Conservation (phyloP, 1,140 invertebrate species). For the Drosophila mayri region DNA sequence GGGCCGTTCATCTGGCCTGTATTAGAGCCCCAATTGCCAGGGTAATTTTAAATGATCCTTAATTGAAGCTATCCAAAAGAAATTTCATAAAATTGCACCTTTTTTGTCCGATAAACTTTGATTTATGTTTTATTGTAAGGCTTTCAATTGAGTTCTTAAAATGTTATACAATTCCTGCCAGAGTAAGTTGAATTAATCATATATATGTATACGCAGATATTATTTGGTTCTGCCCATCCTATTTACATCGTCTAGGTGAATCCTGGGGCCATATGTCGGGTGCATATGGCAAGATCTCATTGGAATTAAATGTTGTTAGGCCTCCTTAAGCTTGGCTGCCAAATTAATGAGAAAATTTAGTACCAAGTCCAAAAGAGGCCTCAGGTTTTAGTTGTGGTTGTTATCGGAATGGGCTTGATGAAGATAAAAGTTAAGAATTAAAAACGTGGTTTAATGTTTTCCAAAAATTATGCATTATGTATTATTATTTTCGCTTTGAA, state of each 20-base stretch:
- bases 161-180: slow-evolving; percentile 42
- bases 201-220: slow-evolving; percentile 29
- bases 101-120: slow-evolving; percentile 36
- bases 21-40: slow-evolving; percentile 39
- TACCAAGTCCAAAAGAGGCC: slow-evolving; percentile 31
- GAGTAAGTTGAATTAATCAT: slow-evolving; percentile 50
- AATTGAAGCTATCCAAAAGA: not conserved
- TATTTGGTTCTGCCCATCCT: slow-evolving; percentile 66
- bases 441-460: slow-evolving; percentile 60
- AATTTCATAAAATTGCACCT: not conserved
- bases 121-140: slow-evolving; percentile 46
- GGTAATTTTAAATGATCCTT: slow-evolving; percentile 23
- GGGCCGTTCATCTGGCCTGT: slow-evolving; percentile 50
- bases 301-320: not conserved
- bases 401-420: slow-evolving; percentile 33
- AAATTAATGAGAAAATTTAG: slow-evolving; percentile 27
- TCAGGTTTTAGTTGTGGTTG: slow-evolving; percentile 32
- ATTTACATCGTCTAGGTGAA: slow-evolving; percentile 19
- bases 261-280: slow-evolving; percentile 40
- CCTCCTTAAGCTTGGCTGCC: slow-evolving; percentile 41
- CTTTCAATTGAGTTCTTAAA: slow-evolving; percentile 37
- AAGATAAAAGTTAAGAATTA: slow-evolving; percentile 19
- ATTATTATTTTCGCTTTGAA: slow-evolving; percentile 70
- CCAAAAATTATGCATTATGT: slow-evolving; percentile 75
- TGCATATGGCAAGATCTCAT: slow-evolving; percentile 44